Evolutionary conservation across 2,113 vertebrate species (phyloP).

Genomic region (Corythornis vintsioides): DNA sequence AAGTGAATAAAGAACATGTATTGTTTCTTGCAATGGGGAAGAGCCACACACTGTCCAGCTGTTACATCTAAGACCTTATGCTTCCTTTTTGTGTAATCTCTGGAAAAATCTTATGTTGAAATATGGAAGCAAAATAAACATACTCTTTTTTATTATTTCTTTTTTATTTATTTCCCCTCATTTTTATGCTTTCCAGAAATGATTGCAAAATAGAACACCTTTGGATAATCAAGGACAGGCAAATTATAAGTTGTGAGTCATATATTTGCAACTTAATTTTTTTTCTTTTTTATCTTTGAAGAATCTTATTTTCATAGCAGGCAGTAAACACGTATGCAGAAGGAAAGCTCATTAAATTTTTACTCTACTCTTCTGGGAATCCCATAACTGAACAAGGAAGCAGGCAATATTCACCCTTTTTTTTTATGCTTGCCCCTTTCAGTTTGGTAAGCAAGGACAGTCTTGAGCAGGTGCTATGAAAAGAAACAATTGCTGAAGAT

Average conservation of each 20-base stretch:
- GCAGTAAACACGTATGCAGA: background rate
- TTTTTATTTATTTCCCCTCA: background rate
- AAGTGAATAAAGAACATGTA: background rate
- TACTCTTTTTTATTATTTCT: accelerated
- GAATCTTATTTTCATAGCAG: background rate
- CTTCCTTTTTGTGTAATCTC: background rate
- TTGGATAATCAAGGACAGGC: background rate
- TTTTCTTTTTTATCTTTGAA: background rate
- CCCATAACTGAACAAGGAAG: background rate
- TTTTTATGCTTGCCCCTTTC: background rate
- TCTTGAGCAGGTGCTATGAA: background rate
- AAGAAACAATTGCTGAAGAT: slow-evolving; percentile 3
- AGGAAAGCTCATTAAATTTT: background rate
- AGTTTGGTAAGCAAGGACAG: background rate
- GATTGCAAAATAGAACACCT: accelerated
- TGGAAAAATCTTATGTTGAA: background rate
- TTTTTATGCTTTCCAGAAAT: background rate
- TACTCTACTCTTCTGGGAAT: background rate
- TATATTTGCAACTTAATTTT: background rate
- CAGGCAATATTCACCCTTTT: accelerated
- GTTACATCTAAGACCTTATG: background rate
- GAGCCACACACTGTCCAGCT: background rate
- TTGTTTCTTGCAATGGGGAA: background rate
- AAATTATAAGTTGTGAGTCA: accelerated
- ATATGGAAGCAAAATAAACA: background rate